Conservation (phyloP, 2,888 invertebrate genomes). For the Meiosimyza decipiens region DNA sequence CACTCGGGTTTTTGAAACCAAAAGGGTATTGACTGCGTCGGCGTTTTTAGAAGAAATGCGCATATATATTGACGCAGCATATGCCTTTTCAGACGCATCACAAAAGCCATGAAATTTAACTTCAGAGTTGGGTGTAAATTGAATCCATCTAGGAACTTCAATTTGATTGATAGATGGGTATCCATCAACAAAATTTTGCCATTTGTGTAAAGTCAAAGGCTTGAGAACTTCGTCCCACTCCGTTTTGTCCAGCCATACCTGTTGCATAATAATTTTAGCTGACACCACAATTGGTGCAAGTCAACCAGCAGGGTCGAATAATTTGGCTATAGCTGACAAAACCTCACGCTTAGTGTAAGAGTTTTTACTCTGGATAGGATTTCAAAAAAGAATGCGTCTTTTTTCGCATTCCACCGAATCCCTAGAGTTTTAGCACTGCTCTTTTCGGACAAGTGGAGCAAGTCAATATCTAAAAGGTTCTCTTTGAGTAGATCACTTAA, state of each 20-base stretch:
- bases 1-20: constrained; percentile 8
- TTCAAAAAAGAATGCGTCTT: no score
- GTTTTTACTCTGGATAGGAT: no score
- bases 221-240: not conserved
- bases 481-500: no score
- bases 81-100: not conserved
- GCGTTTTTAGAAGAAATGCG: no score
- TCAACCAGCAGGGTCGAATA: no score
- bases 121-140: not conserved
- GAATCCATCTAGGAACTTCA: not conserved
- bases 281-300: not conserved
- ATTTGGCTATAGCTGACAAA: no score
- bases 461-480: no score
- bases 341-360: no score
- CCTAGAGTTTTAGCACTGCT: no score
- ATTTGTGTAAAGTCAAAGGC: not conserved
- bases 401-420: no score
- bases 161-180: not conserved
- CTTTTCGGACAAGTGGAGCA: no score
- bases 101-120: constrained; percentile 10
- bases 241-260: not conserved
- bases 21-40: not conserved
- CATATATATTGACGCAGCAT: not conserved
- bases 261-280: not conserved
- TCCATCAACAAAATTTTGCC: not conserved